Percentiles rank a stretch among this genome's conserved stretches.
phyloP scores from a whole-genome alignment of 2,888 invertebrate species.

The Macrophya alboannulata region DNA sequence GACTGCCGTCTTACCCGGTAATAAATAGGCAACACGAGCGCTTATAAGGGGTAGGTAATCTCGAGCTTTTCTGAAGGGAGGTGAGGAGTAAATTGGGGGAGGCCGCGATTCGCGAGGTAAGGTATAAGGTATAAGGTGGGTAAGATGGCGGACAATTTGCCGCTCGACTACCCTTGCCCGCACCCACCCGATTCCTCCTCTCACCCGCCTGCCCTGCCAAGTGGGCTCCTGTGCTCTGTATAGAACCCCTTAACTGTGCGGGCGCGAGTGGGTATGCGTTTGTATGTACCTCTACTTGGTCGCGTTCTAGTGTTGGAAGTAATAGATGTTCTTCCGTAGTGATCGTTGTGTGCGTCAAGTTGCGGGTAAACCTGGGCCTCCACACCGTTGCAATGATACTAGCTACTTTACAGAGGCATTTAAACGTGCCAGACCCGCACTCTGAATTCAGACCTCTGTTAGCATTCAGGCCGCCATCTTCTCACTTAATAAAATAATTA shows the following conservation, averaged over 20 bases:
- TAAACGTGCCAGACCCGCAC: constrained; percentile 69
- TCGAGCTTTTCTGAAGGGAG: constrained; percentile 73
- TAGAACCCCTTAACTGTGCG: constrained; percentile 59
- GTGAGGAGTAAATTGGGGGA: constrained; percentile 51
- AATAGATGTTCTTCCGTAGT: constrained; percentile 78
- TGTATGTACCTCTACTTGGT: background rate
- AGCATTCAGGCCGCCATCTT: constrained; percentile 79
- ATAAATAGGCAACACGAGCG: constrained; percentile 79
- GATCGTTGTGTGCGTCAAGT: constrained; percentile 68
- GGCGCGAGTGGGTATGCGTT: background rate
- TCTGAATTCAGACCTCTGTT: constrained; percentile 68
- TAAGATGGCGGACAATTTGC: constrained; percentile 80
- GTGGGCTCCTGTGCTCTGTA: constrained; percentile 63
- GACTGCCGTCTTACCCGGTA: constrained; percentile 60
- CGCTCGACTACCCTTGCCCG: constrained; percentile 79
- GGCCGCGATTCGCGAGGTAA: constrained; percentile 60
- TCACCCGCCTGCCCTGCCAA: constrained; percentile 33
- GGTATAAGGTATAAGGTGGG: constrained; percentile 79
- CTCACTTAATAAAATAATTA: constrained; percentile 80
- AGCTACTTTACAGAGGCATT: constrained; percentile 64
- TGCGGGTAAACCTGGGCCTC: constrained; percentile 58
- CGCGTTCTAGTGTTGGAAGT: constrained; percentile 61
- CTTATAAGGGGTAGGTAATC: constrained; percentile 79
- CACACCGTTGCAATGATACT: constrained; percentile 56
- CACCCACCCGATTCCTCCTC: constrained; percentile 67